phyloP scores from a whole-genome alignment of 2,113 vertebrate species.

The Saguinus imperator region DNA sequence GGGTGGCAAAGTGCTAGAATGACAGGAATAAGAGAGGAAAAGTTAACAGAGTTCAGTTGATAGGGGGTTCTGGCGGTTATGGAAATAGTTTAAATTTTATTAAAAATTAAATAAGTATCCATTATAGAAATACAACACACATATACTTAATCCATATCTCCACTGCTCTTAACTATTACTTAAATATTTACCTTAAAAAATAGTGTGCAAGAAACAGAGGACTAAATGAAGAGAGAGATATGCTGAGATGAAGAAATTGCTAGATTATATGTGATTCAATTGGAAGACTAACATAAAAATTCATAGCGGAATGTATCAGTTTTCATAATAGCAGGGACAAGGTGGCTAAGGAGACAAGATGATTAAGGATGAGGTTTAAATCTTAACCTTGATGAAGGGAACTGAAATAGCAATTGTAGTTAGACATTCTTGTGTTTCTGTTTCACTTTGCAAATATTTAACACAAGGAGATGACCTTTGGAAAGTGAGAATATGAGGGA shows the following conservation, averaged over 20 bases:
- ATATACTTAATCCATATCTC: too few relatives aligned
- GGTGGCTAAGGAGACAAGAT: not conserved
- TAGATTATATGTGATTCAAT: not conserved
- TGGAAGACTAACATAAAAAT: not conserved
- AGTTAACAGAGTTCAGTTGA: not conserved
- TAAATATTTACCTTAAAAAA: not conserved
- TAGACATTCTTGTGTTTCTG: not conserved
- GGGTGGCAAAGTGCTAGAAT: rapidly evolving
- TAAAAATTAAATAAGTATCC: not conserved
- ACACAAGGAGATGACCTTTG: not conserved
- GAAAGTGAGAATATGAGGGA: not conserved
- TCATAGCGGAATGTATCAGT: rapidly evolving
- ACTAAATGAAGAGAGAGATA: not conserved
- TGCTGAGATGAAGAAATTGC: not conserved
- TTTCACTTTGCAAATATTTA: not conserved
- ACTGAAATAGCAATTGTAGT: not conserved
- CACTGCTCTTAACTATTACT: too few relatives aligned
- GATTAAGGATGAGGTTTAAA: not conserved
- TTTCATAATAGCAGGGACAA: not conserved
- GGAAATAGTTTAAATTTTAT: not conserved
- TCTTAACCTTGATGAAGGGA: not conserved
- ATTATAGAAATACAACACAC: not conserved
- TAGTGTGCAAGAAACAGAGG: not conserved
- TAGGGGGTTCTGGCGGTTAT: rapidly evolving
- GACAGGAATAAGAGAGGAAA: rapidly evolving